Evolutionary conservation across 2,888 invertebrate species (phyloP), one percentile per base, ranked within the genome.

Genomic region (Acanthosoma haemorrhoidale): DNA sequence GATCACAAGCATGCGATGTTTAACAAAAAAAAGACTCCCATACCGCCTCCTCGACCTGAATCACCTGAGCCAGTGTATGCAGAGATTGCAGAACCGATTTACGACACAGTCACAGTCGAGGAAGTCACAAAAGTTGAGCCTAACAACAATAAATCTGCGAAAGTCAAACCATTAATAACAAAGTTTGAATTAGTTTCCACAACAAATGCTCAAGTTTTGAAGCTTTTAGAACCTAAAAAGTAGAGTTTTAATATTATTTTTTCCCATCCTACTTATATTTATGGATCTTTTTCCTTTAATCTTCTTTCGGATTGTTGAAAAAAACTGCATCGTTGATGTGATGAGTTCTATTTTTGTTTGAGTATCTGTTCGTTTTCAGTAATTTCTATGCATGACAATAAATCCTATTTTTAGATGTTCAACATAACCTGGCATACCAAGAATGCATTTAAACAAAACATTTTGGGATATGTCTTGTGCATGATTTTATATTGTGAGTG

Each of bases 141-240:
- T 57, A 8, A 21, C 32, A 67, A 16, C 3, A 16, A 16, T 21
- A 21, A 41, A 18, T 29, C 67, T 13, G 11, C 21, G 11, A 67
- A 41, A 32, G 8, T 15, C 16, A 41, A 70, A 15, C 38, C 41
- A 51, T 18, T 59, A 13, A 87, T 88, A 74, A 82, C 84, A 72
- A 85, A 84, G 69, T 81, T 84, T 66, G 85, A 84, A 72, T 80
- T 89, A 70, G 82, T 86, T 3, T 88, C 84, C 1, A 88, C 88
- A 3, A 88, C 88, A 41, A 89, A 88, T 77, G 81, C 83, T 72
- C 81, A 83, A 73, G 83, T 80, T 21, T 58, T 71, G 29, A 59
- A 72, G 16, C 69, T 73, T 34, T 68, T 68, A 21, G 15, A 67
- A 9, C 21, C 32, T 4, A 57, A 51, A 2, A 38, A 51, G 18